Evolutionary conservation across 1,140 invertebrate species (phyloP), one percentile per base, ranked within the genome.

Genomic region (Drosophila nannoptera): DNA sequence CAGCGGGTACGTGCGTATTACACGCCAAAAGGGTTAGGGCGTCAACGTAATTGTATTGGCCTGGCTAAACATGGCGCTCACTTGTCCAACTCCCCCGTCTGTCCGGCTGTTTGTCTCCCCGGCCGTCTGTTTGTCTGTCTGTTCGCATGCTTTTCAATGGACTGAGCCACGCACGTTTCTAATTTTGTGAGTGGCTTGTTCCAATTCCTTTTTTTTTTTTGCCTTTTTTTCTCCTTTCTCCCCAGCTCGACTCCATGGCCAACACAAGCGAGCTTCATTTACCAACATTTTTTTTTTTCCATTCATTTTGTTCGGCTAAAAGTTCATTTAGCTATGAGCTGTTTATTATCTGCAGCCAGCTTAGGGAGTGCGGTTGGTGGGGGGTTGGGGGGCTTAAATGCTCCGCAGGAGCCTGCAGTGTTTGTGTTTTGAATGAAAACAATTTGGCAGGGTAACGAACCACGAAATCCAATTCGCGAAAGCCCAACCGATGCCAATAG

Each of bases 121-220:
- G n/a, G n/a, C 29, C 9, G 22, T 36, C 8, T 14, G 43, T 58
- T 22, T 36, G 12, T 38, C 52, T 50, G 29, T 12, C 59, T 36
- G 50, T 40, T 42, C 35, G 45, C 16, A 29, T 0, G 33, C 9
- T 31, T 63, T 53, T 52, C 56, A 75, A 66, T 66, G 67, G 67
- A 72, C 55, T 50, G 73, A 36, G 49, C 53, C 62, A 81, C 73
- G 77, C 77, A 81, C 77, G 77, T 81, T 81, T 81, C 77, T 81
- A 81, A 81, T 81, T 81, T 81, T 81, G 78, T 82, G 78, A 74
- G 78, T 81, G 78, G 78, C 78, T 81, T 81, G 74, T 82, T 77
- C 73, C 73, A 70, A 67, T 61, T 63, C 3, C 22, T 55, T 67
- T 53, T 33, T 36, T 36, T 7, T 5, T n/a, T 6, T 5, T 48